Evolutionary conservation across 2,797 vertebrate species (phyloP).

Genomic region (Lacerta bilineata): DNA sequence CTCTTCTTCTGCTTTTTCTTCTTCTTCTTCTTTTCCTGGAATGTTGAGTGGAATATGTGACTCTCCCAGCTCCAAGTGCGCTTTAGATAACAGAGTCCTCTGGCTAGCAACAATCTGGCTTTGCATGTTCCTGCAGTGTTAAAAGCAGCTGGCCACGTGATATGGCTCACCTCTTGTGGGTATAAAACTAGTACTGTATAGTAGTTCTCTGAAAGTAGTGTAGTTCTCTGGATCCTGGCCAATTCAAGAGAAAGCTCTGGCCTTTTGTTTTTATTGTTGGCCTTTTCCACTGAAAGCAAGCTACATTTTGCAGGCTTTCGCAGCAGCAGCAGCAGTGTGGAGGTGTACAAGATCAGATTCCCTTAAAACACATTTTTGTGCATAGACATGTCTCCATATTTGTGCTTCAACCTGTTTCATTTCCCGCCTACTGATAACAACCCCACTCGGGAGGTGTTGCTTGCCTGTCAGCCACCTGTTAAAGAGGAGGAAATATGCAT

Average conservation of each 20-base stretch:
- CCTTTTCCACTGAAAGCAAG: not conserved
- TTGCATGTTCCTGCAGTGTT: not conserved
- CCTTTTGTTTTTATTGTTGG: not conserved
- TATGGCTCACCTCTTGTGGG: not conserved
- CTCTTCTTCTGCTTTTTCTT: too few relatives aligned
- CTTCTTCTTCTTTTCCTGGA: not conserved
- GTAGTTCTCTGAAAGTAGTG: not conserved
- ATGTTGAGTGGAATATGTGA: not conserved
- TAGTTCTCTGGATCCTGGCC: not conserved
- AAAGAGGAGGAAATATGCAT: not conserved
- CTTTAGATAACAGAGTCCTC: not conserved
- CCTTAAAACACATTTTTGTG: not conserved
- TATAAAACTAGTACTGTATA: not conserved
- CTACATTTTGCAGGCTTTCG: not conserved
- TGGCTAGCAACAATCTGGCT: not conserved
- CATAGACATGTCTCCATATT: not conserved
- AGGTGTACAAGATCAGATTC: not conserved
- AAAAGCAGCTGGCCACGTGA: not conserved
- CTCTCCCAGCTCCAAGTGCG: too few relatives aligned
- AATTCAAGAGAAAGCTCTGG: not conserved
- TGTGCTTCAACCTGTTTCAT: constrained; percentile 13
- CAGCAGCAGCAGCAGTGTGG: not conserved
- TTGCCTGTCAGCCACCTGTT: not conserved
- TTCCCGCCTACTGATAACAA: not conserved
- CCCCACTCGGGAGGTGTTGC: not conserved